Evolutionary conservation across 2,888 invertebrate species (phyloP).

Genomic region (Leucophenga montana): DNA sequence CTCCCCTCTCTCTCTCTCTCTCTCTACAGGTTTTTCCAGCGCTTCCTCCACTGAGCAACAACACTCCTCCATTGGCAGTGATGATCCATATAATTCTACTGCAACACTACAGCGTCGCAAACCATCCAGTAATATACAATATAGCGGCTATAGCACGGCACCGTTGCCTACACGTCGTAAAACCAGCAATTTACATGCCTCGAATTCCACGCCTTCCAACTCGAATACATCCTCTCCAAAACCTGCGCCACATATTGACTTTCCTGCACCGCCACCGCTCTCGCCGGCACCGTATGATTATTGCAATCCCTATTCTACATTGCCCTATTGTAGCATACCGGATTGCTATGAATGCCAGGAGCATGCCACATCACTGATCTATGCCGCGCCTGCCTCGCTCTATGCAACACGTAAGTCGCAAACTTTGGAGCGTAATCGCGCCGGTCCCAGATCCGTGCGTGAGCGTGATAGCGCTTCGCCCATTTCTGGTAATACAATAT

Average conservation of each 20-base stretch:
- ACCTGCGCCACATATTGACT: slow-evolving; percentile 69
- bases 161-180: slow-evolving; percentile 35
- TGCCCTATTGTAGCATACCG: slow-evolving; percentile 67
- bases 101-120: slow-evolving; percentile 52
- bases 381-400: slow-evolving; percentile 61
- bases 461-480: slow-evolving; percentile 45
- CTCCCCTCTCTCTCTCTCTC: too few species aligned
- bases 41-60: slow-evolving; percentile 63
- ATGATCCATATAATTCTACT: slow-evolving; percentile 49
- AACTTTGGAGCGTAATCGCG: slow-evolving; percentile 43
- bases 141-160: slow-evolving; percentile 10
- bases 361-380: slow-evolving; percentile 56
- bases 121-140: not conserved
- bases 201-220: slow-evolving; percentile 57
- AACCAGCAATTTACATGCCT: slow-evolving; percentile 57
- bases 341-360: slow-evolving; percentile 69
- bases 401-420: slow-evolving; percentile 36
- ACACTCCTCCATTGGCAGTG: slow-evolving; percentile 55
- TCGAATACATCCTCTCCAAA: slow-evolving; percentile 65
- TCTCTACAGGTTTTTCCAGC: slow-evolving; percentile 58
- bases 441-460: slow-evolving; percentile 47
- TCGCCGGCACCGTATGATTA: slow-evolving; percentile 69
- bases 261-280: slow-evolving; percentile 67
- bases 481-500: slow-evolving; percentile 41
- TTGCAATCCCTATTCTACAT: slow-evolving; percentile 69